Percentiles rank a stretch among this genome's conserved stretches.
Conservation (phyloP, 2,113 vertebrate species). For the Bubo bubo region DNA sequence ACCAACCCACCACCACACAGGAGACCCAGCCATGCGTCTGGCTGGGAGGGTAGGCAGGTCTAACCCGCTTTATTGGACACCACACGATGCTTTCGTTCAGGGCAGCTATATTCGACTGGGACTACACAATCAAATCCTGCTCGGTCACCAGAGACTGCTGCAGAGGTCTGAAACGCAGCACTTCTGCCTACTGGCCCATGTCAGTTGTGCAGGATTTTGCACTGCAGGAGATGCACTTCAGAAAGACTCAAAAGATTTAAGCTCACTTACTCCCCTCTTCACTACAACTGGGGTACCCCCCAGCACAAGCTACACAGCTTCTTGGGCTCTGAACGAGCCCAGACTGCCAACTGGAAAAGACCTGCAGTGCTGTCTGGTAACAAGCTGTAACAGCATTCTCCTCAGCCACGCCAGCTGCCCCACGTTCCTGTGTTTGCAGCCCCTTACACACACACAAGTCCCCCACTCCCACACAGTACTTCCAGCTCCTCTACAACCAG, state of each 20-base stretch:
- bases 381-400: neutral
- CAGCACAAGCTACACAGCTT: neutral
- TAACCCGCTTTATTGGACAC: accelerated
- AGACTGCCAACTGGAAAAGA: neutral
- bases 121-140: neutral
- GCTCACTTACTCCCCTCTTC: neutral
- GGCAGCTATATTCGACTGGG: neutral
- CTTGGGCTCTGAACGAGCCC: neutral
- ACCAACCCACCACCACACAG: neutral
- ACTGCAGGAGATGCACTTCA: neutral
- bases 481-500: neutral
- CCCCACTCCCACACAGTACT: accelerated
- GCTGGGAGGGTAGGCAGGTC: neutral
- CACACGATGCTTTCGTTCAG: neutral
- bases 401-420: neutral
- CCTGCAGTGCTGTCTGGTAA: neutral
- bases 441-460: accelerated
- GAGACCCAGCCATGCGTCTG: accelerated
- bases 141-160: neutral
- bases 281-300: neutral
- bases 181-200: neutral
- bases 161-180: neutral
- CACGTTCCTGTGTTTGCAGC: accelerated
- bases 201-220: neutral
- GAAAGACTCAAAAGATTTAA: neutral